These are phyloP conservation scores for Cataglyphis rosenhaueri DNA, from an alignment of 2,888 invertebrate species.

Conservation along the genomic window DNA sequence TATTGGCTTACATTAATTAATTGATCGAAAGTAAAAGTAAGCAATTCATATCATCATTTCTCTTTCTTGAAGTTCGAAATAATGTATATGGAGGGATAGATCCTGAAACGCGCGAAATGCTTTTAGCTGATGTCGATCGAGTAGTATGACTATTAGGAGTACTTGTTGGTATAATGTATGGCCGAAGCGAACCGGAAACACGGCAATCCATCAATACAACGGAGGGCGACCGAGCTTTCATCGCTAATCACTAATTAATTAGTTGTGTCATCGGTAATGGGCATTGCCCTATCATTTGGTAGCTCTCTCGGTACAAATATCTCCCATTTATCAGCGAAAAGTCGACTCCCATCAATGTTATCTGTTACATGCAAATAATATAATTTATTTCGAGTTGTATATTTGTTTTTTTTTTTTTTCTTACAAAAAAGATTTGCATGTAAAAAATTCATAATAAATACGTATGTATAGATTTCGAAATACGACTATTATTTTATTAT, in stretches of 20 bases:
- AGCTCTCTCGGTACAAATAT: slow-evolving; percentile 27
- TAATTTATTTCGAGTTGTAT: not conserved
- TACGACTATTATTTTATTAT: not conserved
- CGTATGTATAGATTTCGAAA: not conserved
- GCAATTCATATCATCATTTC: not conserved
- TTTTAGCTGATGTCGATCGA: slow-evolving; percentile 53
- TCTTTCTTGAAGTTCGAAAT: slow-evolving; percentile 2
- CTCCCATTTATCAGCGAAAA: slow-evolving; percentile 49
- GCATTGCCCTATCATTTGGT: slow-evolving; percentile 18
- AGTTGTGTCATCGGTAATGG: slow-evolving; percentile 62
- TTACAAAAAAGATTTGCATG: not conserved
- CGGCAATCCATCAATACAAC: slow-evolving; percentile 78
- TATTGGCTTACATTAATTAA: not conserved
- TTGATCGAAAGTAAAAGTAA: not conserved
- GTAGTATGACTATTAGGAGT: slow-evolving; percentile 44
- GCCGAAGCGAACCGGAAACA: slow-evolving; percentile 71
- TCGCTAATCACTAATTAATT: slow-evolving; percentile 82
- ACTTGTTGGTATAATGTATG: slow-evolving; percentile 53
- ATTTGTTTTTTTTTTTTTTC: not conserved
- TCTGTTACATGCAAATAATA: not conserved
- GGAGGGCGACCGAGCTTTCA: slow-evolving; percentile 68
- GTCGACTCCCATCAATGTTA: slow-evolving; percentile 20
- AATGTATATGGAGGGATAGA: not conserved
- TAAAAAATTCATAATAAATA: not conserved
- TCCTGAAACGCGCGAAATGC: slow-evolving; percentile 9